A percentile compares a stretch with the other conserved stretches of the same genome.
These are phyloP conservation scores for Amphibalanus amphitrite DNA, from an alignment of 1,140 invertebrate genomes.

Conservation along the genomic window DNA sequence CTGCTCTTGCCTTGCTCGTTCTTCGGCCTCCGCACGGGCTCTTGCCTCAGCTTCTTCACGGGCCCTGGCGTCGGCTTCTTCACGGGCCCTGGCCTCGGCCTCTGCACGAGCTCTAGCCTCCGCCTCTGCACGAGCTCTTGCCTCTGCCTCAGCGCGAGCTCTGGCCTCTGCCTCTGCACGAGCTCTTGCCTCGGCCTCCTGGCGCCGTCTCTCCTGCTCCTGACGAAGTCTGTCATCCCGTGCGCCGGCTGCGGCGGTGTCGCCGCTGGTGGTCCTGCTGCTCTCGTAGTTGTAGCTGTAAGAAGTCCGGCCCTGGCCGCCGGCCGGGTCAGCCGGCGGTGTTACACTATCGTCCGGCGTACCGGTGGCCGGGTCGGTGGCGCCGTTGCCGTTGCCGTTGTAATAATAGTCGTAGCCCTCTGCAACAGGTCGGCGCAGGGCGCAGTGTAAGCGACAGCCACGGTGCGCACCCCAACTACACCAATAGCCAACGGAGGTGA, in stretches of 20 bases:
- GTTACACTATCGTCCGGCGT: too few species aligned
- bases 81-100: background rate
- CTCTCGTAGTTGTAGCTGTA: constrained; percentile 2
- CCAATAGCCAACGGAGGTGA: too few species aligned
- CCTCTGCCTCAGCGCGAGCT: too few species aligned
- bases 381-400: constrained; percentile 16
- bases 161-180: too few species aligned
- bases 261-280: background rate
- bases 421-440: constrained; percentile 9
- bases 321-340: too few species aligned
- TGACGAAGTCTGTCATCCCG: too few species aligned
- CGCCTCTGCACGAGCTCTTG: too few species aligned
- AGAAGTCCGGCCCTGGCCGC: constrained; percentile 3
- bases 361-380: too few species aligned
- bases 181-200: too few species aligned
- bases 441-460: background rate
- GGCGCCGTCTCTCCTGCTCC: background rate
- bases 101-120: too few species aligned
- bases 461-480: too few species aligned
- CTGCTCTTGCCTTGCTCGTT: background rate
- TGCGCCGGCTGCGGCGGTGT: background rate
- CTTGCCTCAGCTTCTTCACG: background rate
- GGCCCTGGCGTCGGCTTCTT: background rate
- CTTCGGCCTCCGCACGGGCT: background rate
- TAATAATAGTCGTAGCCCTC: constrained; percentile 14